These are phyloP conservation scores for Catalaphyllia jardinei DNA, from an alignment of 64 coral and sea anemone species.

Conservation along the genomic window DNA sequence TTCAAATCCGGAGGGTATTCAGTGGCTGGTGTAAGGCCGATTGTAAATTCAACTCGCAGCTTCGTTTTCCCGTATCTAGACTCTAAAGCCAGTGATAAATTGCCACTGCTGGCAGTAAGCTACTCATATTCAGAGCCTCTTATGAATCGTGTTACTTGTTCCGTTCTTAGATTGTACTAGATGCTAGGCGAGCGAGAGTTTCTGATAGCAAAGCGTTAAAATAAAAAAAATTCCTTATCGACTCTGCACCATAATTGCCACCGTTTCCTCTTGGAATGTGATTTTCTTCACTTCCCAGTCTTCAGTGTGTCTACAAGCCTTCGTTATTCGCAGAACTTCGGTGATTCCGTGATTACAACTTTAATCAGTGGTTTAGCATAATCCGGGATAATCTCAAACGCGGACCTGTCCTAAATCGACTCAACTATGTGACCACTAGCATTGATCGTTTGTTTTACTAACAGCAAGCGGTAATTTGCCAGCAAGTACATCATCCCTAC, in stretches of 20 bases:
- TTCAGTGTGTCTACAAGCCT: not conserved
- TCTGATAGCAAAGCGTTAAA: not conserved
- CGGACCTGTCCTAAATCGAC: not conserved
- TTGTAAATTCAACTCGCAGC: no score
- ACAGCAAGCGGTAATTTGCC: constrained; percentile 4
- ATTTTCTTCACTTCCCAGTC: not conserved
- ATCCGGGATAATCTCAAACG: not conserved
- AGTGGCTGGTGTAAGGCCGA: no score
- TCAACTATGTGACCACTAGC: not conserved
- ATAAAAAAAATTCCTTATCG: not conserved
- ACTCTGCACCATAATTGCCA: not conserved
- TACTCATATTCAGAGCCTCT: not conserved
- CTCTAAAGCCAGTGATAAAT: not conserved
- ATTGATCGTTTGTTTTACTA: not conserved
- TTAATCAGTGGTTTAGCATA: not conserved
- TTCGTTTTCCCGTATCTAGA: no score
- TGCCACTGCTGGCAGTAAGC: not conserved
- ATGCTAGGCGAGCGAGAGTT: not conserved
- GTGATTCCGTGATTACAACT: constrained; percentile 9
- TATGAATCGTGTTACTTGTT: not conserved
- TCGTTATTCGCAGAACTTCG: not conserved
- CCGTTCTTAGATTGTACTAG: not conserved
- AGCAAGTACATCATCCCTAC: not conserved
- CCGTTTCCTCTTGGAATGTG: not conserved
- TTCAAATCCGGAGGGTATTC: no score